Evolutionary conservation across 2,113 vertebrate genomes (phyloP).

Genomic region (Siniperca knerii): DNA sequence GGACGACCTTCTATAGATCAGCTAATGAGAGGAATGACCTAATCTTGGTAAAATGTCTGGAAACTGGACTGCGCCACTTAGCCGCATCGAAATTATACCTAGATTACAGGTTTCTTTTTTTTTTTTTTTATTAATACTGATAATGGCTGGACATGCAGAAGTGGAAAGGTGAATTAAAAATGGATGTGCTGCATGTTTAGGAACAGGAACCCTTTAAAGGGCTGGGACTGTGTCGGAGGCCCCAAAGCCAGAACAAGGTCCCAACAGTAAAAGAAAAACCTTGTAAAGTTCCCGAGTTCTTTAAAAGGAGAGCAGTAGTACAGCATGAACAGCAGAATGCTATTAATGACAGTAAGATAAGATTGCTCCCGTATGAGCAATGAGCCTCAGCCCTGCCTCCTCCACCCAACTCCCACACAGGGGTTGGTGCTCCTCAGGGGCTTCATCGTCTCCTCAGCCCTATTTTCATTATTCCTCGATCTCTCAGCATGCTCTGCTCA

Average conservation of each 20-base stretch:
- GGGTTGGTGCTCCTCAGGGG: slow-evolving; percentile 40
- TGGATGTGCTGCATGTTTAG: not conserved
- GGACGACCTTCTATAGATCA: too few species aligned
- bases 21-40: not conserved
- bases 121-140: not conserved
- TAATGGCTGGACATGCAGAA: not conserved
- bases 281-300: not conserved
- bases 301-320: not conserved
- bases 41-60: not conserved
- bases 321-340: slow-evolving; percentile 78
- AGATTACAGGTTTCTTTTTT: not conserved
- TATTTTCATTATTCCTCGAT: slow-evolving; percentile 6
- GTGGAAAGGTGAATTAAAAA: not conserved
- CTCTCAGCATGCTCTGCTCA: not conserved
- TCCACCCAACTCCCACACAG: slow-evolving; percentile 51
- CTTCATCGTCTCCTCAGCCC: slow-evolving; percentile 44
- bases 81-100: not conserved
- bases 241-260: not conserved
- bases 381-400: slow-evolving; percentile 35
- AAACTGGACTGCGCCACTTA: not conserved
- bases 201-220: too few species aligned
- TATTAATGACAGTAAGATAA: slow-evolving; percentile 77
- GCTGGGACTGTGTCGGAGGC: too few species aligned
- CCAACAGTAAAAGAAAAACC: not conserved
- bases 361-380: slow-evolving; percentile 79